Conservation (phyloP, 2,797 vertebrate species). For the Rhinophrynus dorsalis region DNA sequence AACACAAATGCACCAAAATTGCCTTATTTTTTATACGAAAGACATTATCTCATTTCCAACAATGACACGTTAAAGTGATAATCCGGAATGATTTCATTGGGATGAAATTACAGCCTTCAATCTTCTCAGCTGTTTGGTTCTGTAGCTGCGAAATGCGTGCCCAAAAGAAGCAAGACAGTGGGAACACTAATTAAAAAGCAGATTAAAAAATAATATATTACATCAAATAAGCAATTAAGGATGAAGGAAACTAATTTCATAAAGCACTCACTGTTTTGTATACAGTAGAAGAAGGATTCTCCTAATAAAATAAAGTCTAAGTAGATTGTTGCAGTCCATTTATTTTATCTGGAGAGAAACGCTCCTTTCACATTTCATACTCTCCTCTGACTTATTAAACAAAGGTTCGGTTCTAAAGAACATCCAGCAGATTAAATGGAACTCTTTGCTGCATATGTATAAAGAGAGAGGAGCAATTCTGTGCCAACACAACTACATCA, state of each 20-base stretch:
- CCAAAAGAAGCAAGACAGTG: constrained; percentile 24
- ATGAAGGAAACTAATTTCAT: constrained; percentile 33
- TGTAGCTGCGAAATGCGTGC: neutral
- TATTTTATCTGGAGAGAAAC: neutral
- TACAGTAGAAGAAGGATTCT: constrained; percentile 7
- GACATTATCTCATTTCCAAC: constrained; percentile 33
- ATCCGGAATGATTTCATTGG: constrained; percentile 38
- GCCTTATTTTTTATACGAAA: constrained; percentile 33
- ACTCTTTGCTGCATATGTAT: too few species aligned
- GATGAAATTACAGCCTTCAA: constrained; percentile 45
- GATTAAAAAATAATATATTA: constrained; percentile 42
- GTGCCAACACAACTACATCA: too few species aligned
- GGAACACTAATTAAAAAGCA: constrained; percentile 42
- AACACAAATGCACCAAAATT: constrained; percentile 28
- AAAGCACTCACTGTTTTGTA: constrained; percentile 20
- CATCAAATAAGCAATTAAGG: constrained; percentile 46
- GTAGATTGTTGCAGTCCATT: neutral
- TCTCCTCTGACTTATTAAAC: neutral
- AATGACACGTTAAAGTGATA: constrained; percentile 22
- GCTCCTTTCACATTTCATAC: neutral
- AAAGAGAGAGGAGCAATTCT: too few species aligned
- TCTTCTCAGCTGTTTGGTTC: constrained; percentile 20
- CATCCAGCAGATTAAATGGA: too few species aligned
- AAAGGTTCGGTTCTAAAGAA: neutral
- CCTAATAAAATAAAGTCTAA: constrained; percentile 25